Conservation (phyloP, 1,140 invertebrate species). For the Drosophila sucinea region DNA sequence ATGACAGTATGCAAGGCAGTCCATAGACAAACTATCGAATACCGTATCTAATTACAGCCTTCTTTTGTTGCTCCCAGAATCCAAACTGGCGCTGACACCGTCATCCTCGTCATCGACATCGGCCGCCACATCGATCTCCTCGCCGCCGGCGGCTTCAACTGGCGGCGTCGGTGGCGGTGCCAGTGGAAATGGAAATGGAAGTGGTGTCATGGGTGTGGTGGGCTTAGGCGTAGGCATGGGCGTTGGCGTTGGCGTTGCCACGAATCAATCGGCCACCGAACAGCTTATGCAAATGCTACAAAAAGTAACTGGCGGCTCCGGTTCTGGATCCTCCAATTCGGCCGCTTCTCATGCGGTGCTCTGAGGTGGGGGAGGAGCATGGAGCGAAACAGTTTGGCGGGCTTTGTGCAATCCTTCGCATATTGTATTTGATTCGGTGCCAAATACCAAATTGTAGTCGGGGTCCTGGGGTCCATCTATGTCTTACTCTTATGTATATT, state of each 20-base stretch:
- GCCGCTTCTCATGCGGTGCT: slow-evolving; percentile 66
- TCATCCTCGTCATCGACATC: slow-evolving; percentile 74
- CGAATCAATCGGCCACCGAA: slow-evolving; percentile 78
- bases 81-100: slow-evolving; percentile 79
- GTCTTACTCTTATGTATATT: slow-evolving; percentile 30
- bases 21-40: slow-evolving; percentile 84
- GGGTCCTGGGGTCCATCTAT: slow-evolving; percentile 28
- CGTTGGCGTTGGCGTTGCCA: slow-evolving; percentile 20
- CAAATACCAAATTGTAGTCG: slow-evolving; percentile 43
- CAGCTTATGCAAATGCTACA: slow-evolving; percentile 82
- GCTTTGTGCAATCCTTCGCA: slow-evolving; percentile 61
- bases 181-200: slow-evolving; percentile 24
- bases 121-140: slow-evolving; percentile 77
- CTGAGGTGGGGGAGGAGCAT: slow-evolving; percentile 39
- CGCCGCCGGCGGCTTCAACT: slow-evolving; percentile 63
- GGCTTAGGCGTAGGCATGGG: slow-evolving; percentile 38
- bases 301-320: slow-evolving; percentile 76
- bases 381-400: slow-evolving; percentile 41
- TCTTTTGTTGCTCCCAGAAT: slow-evolving; percentile 83
- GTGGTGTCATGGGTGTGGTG: slow-evolving; percentile 45
- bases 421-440: slow-evolving; percentile 70
- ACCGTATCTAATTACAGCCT: slow-evolving; percentile 82
- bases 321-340: slow-evolving; percentile 18
- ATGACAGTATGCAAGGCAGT: slow-evolving; percentile 89
- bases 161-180: slow-evolving; percentile 25